These are phyloP conservation scores for Hippoglossus hippoglossus DNA, from an alignment of 2,797 vertebrate species.

Conservation along the genomic window DNA sequence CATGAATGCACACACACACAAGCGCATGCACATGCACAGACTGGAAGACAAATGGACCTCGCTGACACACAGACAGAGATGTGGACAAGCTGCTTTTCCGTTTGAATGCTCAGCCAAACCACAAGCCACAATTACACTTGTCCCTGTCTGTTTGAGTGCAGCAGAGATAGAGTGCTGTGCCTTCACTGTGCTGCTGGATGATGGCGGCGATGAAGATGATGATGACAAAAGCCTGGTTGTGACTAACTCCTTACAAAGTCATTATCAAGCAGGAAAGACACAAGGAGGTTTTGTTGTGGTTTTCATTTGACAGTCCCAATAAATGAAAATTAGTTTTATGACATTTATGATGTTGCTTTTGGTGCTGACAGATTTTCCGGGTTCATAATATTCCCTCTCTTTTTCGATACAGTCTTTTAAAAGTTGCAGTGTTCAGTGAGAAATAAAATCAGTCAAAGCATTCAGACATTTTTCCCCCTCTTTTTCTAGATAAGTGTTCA, in stretches of 20 bases:
- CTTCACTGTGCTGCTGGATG: conserved; percentile 32
- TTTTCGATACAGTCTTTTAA: not conserved
- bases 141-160: conserved; percentile 74
- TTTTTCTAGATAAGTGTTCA: conserved; percentile 9
- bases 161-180: conserved; percentile 49
- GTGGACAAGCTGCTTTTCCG: conserved; percentile 78
- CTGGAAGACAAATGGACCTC: conserved; percentile 69
- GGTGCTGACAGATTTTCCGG: not conserved
- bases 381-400: not conserved
- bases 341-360: not conserved
- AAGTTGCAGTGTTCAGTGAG: not conserved
- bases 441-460: not conserved
- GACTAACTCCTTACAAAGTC: conserved; percentile 21
- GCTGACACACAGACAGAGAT: conserved; percentile 75
- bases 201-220: conserved; percentile 35
- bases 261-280: not conserved
- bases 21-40: conserved; percentile 6
- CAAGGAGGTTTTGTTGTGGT: not conserved
- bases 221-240: conserved; percentile 32
- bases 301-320: not conserved
- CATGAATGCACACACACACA: conserved; percentile 5
- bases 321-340: not conserved
- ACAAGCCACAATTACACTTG: conserved; percentile 80
- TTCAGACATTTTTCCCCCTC: not conserved
- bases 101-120: conserved; percentile 79